Evolutionary conservation across 2,797 vertebrate species (phyloP).

Genomic region (Gastrophryne carolinensis): DNA sequence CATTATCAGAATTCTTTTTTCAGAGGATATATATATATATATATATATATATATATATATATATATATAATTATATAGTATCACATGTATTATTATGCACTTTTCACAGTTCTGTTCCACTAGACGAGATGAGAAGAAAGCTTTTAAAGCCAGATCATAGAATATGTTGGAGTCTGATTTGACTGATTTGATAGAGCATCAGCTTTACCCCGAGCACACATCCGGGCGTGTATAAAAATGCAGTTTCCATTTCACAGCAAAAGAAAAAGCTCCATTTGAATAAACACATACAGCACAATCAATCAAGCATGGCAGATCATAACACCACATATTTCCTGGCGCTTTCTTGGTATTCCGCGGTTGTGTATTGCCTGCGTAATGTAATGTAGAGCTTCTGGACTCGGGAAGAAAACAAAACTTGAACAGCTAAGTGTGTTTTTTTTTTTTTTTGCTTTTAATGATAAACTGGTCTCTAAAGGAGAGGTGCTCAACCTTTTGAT

Average conservation of each 20-base stretch:
- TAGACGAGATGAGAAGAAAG: not conserved
- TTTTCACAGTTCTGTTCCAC: not conserved
- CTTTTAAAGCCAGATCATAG: not conserved
- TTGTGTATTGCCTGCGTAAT: not conserved
- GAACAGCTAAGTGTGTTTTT: too few relatives aligned
- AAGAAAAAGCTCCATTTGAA: not conserved
- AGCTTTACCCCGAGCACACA: not conserved
- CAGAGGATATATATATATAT: too few relatives aligned
- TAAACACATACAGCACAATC: slow-evolving; percentile 16
- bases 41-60: too few relatives aligned
- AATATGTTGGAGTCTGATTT: not conserved
- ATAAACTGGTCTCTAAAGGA: too few relatives aligned
- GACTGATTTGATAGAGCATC: not conserved
- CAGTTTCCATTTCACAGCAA: not conserved
- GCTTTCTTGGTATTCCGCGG: slow-evolving; percentile 12
- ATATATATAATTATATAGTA: too few relatives aligned
- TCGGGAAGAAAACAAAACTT: too few relatives aligned
- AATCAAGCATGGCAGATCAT: slow-evolving; percentile 14
- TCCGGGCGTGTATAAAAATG: not conserved
- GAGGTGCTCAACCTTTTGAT: too few relatives aligned
- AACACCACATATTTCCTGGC: not conserved
- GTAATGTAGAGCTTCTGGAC: not conserved
- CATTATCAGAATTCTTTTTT: too few relatives aligned
- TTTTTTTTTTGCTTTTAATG: too few relatives aligned
- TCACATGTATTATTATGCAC: too few relatives aligned